These are phyloP conservation scores for Oxyteleia sp. DNA, from an alignment of 2,888 invertebrate species.

Conservation along the genomic window DNA sequence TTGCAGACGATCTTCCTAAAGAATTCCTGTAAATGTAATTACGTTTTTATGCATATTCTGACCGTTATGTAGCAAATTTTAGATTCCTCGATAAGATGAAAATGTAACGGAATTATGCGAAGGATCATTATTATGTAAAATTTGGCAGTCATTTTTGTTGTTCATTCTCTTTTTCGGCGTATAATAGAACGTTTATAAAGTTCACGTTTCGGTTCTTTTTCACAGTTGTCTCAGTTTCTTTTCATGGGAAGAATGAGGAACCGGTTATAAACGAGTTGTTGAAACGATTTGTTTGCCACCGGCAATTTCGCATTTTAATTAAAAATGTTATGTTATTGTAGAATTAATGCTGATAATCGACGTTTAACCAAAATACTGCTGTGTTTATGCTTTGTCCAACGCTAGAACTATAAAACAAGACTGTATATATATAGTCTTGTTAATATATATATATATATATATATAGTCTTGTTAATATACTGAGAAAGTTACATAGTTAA, in stretches of 20 bases:
- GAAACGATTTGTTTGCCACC: conserved; percentile 48
- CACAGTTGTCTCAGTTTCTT: conserved; percentile 29
- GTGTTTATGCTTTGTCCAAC: not conserved
- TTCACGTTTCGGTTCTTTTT: conserved; percentile 25
- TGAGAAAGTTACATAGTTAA: no score
- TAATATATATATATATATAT: no score
- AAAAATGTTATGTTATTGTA: conserved; percentile 8
- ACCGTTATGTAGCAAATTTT: no score
- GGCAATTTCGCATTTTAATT: conserved; percentile 6
- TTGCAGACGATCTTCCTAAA: no score
- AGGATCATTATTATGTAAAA: conserved; percentile 1
- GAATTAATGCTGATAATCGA: not conserved
- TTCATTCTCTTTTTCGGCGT: not conserved
- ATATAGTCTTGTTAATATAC: no score
- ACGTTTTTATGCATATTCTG: no score
- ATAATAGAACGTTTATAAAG: conserved; percentile 6
- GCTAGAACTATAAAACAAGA: not conserved
- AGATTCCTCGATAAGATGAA: no score
- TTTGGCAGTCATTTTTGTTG: not conserved
- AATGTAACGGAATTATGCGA: no score
- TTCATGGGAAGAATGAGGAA: conserved; percentile 23
- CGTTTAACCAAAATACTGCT: not conserved
- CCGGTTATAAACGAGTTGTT: conserved; percentile 53
- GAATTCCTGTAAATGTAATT: no score
- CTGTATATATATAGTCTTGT: not conserved